A percentile compares a stretch with the other conserved stretches of the same genome.
These are phyloP conservation scores for Clarias batrachus DNA, from an alignment of 2,113 vertebrate genomes.

Conservation along the genomic window DNA sequence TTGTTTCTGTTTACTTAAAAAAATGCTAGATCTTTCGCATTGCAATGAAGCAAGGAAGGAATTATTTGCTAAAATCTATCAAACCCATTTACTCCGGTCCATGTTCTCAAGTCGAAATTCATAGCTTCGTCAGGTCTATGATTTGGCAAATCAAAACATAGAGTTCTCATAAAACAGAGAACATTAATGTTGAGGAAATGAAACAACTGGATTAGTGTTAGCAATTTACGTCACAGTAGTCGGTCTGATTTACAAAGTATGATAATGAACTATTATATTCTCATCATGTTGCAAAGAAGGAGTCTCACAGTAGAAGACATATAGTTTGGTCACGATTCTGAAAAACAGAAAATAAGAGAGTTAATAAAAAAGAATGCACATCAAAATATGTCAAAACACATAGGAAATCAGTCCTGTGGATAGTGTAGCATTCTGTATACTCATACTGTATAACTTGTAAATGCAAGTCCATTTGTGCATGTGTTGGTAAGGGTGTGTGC, in stretches of 20 bases:
- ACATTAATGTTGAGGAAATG: constrained; percentile 34
- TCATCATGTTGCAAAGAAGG: constrained; percentile 46
- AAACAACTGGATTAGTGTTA: constrained; percentile 33
- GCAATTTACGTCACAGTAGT: constrained; percentile 40
- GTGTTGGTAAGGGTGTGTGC: constrained; percentile 44
- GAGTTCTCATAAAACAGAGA: neutral
- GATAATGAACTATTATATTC: constrained; percentile 42
- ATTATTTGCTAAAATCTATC: neutral
- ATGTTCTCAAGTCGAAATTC: neutral
- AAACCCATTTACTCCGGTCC: neutral
- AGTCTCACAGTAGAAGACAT: neutral
- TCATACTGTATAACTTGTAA: neutral
- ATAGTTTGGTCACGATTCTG: neutral
- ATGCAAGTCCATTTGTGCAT: neutral
- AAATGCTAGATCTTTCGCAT: neutral
- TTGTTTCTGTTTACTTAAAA: neutral
- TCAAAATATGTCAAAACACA: neutral
- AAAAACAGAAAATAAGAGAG: neutral
- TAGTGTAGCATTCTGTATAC: neutral
- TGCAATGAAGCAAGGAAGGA: neutral
- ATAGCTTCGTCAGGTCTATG: neutral
- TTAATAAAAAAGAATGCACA: neutral
- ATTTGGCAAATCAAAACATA: neutral
- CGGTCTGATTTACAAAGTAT: constrained; percentile 39
- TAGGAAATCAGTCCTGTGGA: neutral